Evolutionary conservation across 2,888 invertebrate genomes (phyloP).

Genomic region (Melinopterus prodromus): DNA sequence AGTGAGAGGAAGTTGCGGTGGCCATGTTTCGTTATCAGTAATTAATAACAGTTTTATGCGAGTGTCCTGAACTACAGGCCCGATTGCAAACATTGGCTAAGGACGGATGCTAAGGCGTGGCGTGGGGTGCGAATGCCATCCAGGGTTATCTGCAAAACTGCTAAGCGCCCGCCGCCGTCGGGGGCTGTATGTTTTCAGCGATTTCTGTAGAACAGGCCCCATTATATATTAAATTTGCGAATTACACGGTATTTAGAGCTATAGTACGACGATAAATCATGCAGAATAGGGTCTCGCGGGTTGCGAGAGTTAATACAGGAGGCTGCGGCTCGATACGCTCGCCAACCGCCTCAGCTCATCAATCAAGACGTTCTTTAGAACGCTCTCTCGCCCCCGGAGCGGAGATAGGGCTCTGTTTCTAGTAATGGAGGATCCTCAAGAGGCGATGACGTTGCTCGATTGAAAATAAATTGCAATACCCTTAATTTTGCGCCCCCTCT

Average conservation of each 20-base stretch:
- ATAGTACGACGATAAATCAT: conserved; percentile 75
- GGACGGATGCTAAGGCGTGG: conserved; percentile 52
- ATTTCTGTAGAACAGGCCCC: conserved; percentile 57
- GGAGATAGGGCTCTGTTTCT: not conserved
- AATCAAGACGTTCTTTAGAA: conserved; percentile 35
- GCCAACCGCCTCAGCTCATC: conserved; percentile 35
- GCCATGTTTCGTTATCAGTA: conserved; percentile 51
- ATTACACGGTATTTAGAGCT: conserved; percentile 80
- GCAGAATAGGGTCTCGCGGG: conserved; percentile 57
- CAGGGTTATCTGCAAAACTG: conserved; percentile 51
- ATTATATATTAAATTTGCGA: conserved; percentile 79
- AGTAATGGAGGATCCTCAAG: not conserved
- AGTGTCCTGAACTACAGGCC: conserved; percentile 47
- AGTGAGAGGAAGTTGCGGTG: conserved; percentile 35
- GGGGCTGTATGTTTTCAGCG: conserved; percentile 56
- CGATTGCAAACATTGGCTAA: conserved; percentile 50
- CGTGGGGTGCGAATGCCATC: conserved; percentile 53
- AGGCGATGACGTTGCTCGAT: not conserved
- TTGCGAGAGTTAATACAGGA: conserved; percentile 58
- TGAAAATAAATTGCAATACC: conserved; percentile 4
- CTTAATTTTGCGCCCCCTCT: not conserved
- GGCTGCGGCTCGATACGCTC: conserved; percentile 45
- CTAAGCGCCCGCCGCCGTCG: conserved; percentile 52
- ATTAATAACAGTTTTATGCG: conserved; percentile 52
- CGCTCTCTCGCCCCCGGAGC: conserved; percentile 11